Evolutionary conservation across 2,797 vertebrate species (phyloP).

Genomic region (Pogonophryne albipinna): DNA sequence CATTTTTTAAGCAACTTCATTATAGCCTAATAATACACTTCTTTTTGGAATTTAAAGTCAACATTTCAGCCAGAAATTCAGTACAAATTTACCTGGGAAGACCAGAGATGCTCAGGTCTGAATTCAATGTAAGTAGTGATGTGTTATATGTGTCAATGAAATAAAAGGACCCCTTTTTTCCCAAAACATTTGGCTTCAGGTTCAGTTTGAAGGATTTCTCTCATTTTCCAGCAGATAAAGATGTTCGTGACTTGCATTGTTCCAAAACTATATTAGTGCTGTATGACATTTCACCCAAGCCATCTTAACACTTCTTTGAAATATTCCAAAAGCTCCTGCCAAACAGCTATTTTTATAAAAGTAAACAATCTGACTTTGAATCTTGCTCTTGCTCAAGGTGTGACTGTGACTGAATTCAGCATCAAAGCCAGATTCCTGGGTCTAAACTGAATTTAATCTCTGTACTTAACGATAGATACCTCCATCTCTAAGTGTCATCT

Average conservation of each 20-base stretch:
- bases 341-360: constrained; percentile 47
- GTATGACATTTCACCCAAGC: constrained; percentile 18
- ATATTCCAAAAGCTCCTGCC: constrained; percentile 17
- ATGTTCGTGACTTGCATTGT: background rate
- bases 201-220: background rate
- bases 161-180: too few species aligned
- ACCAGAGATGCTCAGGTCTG: too few species aligned
- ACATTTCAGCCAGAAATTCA: too few species aligned
- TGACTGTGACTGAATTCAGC: constrained; percentile 27
- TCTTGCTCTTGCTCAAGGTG: constrained; percentile 11
- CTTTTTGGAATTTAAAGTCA: too few species aligned
- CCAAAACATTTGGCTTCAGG: too few species aligned
- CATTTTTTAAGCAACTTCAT: too few species aligned
- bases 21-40: too few species aligned
- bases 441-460: constrained; percentile 14
- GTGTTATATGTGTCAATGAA: too few species aligned
- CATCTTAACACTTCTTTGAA: constrained; percentile 16
- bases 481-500: background rate
- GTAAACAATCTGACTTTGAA: constrained; percentile 43
- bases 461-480: background rate
- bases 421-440: constrained; percentile 32
- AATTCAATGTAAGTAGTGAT: too few species aligned
- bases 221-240: constrained; percentile 1
- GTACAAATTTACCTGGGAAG: too few species aligned
- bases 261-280: constrained; percentile 13